Conservation (phyloP, 2,888 invertebrate genomes). For the Coleophora flavipennella region DNA sequence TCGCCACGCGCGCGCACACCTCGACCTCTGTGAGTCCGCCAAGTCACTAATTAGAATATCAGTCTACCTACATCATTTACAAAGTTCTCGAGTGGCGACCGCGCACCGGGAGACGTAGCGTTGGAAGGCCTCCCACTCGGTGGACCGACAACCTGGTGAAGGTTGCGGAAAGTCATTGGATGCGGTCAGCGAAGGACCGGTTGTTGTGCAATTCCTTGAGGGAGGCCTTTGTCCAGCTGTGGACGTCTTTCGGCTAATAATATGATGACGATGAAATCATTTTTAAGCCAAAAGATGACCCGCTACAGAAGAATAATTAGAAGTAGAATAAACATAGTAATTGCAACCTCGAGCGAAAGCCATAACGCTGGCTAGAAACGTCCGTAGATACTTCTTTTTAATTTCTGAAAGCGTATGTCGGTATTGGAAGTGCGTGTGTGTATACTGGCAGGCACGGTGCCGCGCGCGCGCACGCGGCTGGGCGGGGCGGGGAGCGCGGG, state of each 20-base stretch:
- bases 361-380: conserved; percentile 53
- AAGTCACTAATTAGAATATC: too few species aligned
- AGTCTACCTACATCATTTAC: too few species aligned
- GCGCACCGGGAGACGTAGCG: conserved; percentile 15
- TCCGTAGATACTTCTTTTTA: too few species aligned
- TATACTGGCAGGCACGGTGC: conserved; percentile 13
- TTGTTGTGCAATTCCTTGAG: too few species aligned
- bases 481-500: conserved; percentile 1
- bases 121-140: too few species aligned
- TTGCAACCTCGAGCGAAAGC: conserved; percentile 42
- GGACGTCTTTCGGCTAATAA: too few species aligned
- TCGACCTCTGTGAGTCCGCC: conserved; percentile 24
- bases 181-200: too few species aligned
- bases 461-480: conserved; percentile 13
- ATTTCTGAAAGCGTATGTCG: too few species aligned
- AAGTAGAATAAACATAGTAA: neutral
- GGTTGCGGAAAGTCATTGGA: too few species aligned
- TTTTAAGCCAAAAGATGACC: neutral
- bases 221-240: too few species aligned
- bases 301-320: neutral
- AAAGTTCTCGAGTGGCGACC: conserved; percentile 26
- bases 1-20: conserved; percentile 26
- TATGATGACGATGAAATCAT: neutral
- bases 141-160: too few species aligned
- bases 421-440: too few species aligned